These are phyloP conservation scores for Onychostruthus taczanowskii DNA, from an alignment of 2,113 vertebrate species.

Conservation along the genomic window DNA sequence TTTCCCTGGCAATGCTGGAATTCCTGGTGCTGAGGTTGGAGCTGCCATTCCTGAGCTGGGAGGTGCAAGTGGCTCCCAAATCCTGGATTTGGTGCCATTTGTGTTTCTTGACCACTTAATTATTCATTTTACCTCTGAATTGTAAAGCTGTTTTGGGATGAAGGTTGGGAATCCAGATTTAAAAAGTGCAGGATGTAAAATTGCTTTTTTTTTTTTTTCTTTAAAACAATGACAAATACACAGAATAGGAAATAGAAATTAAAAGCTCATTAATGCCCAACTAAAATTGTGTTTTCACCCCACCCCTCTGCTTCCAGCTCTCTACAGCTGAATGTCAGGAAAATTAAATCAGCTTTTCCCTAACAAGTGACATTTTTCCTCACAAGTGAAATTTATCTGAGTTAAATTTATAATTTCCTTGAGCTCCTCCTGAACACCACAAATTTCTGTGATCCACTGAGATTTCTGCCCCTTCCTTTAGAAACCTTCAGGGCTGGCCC, in stretches of 20 bases:
- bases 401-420: background rate
- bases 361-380: background rate
- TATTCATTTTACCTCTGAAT: background rate
- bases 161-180: background rate
- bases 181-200: background rate
- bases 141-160: background rate
- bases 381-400: background rate
- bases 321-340: background rate
- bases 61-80: background rate
- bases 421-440: background rate
- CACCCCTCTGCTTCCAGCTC: background rate
- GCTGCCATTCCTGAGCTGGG: background rate
- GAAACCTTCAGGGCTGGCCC: background rate
- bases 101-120: background rate
- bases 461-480: background rate
- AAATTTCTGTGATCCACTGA: rapidly evolving
- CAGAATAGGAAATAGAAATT: background rate
- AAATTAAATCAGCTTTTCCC: background rate
- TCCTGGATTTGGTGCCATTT: rapidly evolving
- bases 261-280: background rate
- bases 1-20: rapidly evolving
- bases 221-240: background rate
- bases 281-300: background rate
- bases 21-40: background rate
- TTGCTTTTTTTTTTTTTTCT: background rate